Conservation (phyloP, 1,140 invertebrate genomes). For the Gonioctena quinquepunctata region DNA sequence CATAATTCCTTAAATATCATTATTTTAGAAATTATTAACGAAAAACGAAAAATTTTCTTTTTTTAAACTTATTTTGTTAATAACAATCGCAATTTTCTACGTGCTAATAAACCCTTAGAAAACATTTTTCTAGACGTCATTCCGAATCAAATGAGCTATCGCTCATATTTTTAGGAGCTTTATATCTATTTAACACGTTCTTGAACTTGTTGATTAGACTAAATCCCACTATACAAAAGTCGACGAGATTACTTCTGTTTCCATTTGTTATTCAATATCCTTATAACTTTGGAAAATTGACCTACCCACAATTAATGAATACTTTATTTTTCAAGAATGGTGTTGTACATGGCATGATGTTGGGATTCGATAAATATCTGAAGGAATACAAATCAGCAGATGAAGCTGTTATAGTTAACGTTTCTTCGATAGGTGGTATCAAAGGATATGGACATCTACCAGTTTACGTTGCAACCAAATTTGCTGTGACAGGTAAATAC, state of each 20-base stretch:
- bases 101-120: no score
- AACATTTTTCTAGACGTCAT: no score
- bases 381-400: slow-evolving; percentile 35
- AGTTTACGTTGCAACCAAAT: slow-evolving; percentile 41
- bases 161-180: no score
- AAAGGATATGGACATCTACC: slow-evolving; percentile 24
- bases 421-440: slow-evolving; percentile 40
- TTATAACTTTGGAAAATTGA: not conserved
- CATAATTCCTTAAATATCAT: no score
- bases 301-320: not conserved
- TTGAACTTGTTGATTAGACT: no score
- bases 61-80: no score
- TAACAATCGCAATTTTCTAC: no score
- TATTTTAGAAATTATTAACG: no score
- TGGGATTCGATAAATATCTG: slow-evolving; percentile 43
- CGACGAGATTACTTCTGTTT: not conserved
- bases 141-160: no score
- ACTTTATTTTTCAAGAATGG: slow-evolving; percentile 34
- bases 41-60: no score
- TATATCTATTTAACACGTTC: no score
- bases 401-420: slow-evolving; percentile 42
- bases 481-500: slow-evolving; percentile 40
- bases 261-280: not conserved
- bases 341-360: slow-evolving; percentile 32
- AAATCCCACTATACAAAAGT: not conserved